phyloP scores from a whole-genome alignment of 2,113 vertebrate species.

The Mobula birostris region DNA sequence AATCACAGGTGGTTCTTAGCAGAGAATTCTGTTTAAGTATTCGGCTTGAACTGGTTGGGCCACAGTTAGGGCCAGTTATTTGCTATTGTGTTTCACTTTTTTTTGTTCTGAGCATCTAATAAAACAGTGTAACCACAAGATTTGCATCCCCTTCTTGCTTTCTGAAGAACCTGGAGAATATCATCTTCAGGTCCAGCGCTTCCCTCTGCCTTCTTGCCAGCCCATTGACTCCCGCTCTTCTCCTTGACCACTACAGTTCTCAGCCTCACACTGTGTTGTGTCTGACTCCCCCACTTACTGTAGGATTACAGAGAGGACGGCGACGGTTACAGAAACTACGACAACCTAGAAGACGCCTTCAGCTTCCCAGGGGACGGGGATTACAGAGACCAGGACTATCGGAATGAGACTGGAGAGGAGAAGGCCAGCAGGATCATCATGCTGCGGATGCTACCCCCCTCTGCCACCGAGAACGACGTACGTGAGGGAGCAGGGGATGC shows the following conservation, averaged over 20 bases:
- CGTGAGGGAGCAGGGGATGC: conserved; percentile 8
- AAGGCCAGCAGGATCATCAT: conserved; percentile 86
- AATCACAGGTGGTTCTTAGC: too few relatives aligned
- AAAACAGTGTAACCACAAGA: too few relatives aligned
- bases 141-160: too few relatives aligned
- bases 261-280: conserved; percentile 39
- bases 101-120: too few relatives aligned
- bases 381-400: conserved; percentile 79
- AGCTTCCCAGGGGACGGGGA: conserved; percentile 60
- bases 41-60: too few relatives aligned
- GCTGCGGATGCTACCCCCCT: conserved; percentile 80
- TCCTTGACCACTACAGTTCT: conserved; percentile 39
- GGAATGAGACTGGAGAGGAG: conserved; percentile 68
- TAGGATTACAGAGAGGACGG: conserved; percentile 54
- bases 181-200: too few relatives aligned
- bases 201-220: too few relatives aligned
- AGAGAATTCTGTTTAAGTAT: too few relatives aligned
- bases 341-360: conserved; percentile 48
- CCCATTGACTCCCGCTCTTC: conserved; percentile 44
- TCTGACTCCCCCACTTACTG: neutral
- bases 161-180: too few relatives aligned
- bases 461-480: conserved; percentile 76
- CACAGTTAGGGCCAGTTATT: too few relatives aligned
- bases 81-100: too few relatives aligned
- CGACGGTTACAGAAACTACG: conserved; percentile 50